Percentiles rank a stretch among this genome's conserved stretches.
These are phyloP conservation scores for Tinea pellionella DNA, from an alignment of 2,888 invertebrate genomes.

Conservation along the genomic window DNA sequence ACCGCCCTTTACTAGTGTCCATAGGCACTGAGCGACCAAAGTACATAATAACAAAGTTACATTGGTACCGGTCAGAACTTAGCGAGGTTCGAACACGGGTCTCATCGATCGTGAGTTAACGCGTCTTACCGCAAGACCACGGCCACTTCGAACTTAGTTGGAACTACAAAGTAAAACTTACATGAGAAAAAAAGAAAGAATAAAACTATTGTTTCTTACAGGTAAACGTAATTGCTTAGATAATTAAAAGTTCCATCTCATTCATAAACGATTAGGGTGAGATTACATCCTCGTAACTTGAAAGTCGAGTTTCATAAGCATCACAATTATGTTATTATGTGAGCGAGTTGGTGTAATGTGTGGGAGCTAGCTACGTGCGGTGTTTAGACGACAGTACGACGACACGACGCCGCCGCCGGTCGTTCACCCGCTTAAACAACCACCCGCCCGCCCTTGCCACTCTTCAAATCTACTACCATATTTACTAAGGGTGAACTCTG, in stretches of 20 bases:
- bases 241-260: constrained; percentile 1
- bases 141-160: no score
- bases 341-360: not conserved
- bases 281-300: not conserved
- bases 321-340: constrained; percentile 7
- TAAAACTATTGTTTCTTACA: not conserved
- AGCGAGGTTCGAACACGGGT: no score
- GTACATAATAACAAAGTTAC: no score
- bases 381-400: constrained; percentile 21
- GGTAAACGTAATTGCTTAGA: not conserved
- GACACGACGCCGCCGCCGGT: constrained; percentile 23
- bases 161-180: not conserved
- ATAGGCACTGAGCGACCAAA: no score
- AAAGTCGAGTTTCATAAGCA: constrained; percentile 3
- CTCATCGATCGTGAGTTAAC: no score
- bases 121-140: no score
- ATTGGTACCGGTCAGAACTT: no score
- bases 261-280: constrained; percentile 3
- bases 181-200: not conserved
- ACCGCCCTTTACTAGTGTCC: no score
- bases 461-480: constrained; percentile 19
- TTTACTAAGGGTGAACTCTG: constrained; percentile 11
- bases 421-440: constrained; percentile 33
- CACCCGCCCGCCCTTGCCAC: constrained; percentile 21
- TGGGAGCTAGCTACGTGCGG: constrained; percentile 6